Conservation (phyloP, 2,113 vertebrate species). For the Zapus hudsonius region DNA sequence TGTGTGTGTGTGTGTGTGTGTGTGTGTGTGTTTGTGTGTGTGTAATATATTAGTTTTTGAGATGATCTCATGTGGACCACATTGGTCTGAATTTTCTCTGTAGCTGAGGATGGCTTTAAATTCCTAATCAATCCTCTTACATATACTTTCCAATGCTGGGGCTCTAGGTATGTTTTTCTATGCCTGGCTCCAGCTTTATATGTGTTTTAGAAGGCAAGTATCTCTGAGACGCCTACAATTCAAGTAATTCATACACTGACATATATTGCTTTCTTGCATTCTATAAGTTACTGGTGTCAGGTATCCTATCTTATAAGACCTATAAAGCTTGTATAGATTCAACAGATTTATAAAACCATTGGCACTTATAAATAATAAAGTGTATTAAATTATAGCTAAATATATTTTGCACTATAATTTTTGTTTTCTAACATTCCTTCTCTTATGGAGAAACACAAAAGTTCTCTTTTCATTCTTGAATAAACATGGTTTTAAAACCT, state of each 20-base stretch:
- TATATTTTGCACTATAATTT: conserved; percentile 23
- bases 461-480: background rate
- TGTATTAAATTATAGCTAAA: conserved; percentile 19
- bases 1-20: background rate
- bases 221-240: background rate
- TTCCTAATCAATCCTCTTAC: background rate
- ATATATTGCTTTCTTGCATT: conserved; percentile 19
- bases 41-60: background rate
- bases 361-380: background rate
- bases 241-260: background rate
- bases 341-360: background rate
- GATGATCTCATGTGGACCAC: background rate
- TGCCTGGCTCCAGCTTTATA: background rate
- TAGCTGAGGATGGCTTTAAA: background rate
- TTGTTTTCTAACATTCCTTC: background rate
- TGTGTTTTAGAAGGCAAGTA: conserved; percentile 6
- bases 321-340: background rate
- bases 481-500: background rate
- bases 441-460: conserved; percentile 2
- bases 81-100: background rate
- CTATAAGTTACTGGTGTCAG: background rate
- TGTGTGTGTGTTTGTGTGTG: too few species aligned
- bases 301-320: background rate
- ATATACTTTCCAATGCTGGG: too few species aligned
- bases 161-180: background rate